Conservation (phyloP, 2,113 vertebrate species). For the Oceanites oceanicus region DNA sequence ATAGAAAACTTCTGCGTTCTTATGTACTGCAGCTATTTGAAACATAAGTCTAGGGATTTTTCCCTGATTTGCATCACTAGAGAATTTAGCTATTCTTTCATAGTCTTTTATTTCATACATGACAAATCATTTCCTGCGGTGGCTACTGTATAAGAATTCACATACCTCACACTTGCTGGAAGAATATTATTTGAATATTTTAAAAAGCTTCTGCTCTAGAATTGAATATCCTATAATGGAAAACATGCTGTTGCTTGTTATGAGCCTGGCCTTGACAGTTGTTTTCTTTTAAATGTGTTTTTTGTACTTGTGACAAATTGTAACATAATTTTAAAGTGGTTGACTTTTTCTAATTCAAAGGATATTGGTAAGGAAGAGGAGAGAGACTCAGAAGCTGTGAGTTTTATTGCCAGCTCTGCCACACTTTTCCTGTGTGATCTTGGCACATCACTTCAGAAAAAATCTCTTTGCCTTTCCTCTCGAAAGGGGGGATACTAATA, state of each 20-base stretch:
- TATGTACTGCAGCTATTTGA: neutral
- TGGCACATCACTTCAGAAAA: neutral
- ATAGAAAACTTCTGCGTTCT: neutral
- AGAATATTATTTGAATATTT: neutral
- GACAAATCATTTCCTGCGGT: neutral
- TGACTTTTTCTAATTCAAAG: constrained; percentile 53
- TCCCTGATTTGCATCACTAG: neutral
- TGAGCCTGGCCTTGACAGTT: neutral
- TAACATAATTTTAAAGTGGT: neutral
- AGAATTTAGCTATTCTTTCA: neutral
- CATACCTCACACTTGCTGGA: neutral
- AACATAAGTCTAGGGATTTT: neutral
- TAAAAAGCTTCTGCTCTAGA: neutral
- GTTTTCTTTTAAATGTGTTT: neutral
- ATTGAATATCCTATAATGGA: neutral
- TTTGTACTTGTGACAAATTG: neutral
- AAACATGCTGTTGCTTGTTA: neutral
- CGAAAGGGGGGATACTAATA: constrained; percentile 32
- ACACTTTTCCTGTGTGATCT: constrained; percentile 3
- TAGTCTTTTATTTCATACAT: neutral
- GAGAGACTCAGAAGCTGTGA: constrained; percentile 51
- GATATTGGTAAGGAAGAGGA: constrained; percentile 57
- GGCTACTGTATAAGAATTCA: neutral
- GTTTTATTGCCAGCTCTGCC: constrained; percentile 41
- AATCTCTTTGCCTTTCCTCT: neutral